Percentiles rank a stretch among this genome's conserved stretches.
Evolutionary conservation across 2,797 vertebrate species (phyloP).

Genomic region (Potorous gilbertii): DNA sequence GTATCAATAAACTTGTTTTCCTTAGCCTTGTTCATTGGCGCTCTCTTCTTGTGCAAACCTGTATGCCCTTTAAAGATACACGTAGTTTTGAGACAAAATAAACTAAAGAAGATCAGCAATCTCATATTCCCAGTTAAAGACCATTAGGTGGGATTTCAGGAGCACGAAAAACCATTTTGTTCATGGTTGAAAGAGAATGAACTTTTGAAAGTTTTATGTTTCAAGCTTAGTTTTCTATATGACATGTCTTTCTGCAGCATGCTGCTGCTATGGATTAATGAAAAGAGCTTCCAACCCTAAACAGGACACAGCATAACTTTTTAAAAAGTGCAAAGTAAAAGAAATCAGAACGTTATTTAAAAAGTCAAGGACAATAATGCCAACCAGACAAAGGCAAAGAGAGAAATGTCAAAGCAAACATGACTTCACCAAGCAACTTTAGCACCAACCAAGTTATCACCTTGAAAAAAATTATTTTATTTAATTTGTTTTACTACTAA

Average conservation of each 20-base stretch:
- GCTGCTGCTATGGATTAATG: not conserved
- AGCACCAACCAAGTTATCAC: no score
- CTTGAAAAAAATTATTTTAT: no score
- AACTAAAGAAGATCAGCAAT: not conserved
- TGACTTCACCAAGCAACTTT: not conserved
- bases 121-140: not conserved
- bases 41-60: not conserved
- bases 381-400: not conserved
- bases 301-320: not conserved
- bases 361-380: not conserved
- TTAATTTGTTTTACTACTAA: no score
- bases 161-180: not conserved
- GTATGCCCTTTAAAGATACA: slow-evolving; percentile 22
- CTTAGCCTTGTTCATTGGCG: not conserved
- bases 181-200: not conserved
- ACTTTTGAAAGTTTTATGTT: not conserved
- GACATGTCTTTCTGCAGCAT: not conserved
- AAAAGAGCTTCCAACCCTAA: slow-evolving; percentile 29
- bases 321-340: slow-evolving; percentile 46
- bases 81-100: slow-evolving; percentile 13
- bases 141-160: slow-evolving; percentile 1
- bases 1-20: slow-evolving; percentile 12
- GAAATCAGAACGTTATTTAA: slow-evolving; percentile 16
- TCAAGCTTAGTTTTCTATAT: not conserved
- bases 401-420: not conserved